phyloP scores from a whole-genome alignment of 2,113 vertebrate species.

The Gnathonemus echidnorhynchus region DNA sequence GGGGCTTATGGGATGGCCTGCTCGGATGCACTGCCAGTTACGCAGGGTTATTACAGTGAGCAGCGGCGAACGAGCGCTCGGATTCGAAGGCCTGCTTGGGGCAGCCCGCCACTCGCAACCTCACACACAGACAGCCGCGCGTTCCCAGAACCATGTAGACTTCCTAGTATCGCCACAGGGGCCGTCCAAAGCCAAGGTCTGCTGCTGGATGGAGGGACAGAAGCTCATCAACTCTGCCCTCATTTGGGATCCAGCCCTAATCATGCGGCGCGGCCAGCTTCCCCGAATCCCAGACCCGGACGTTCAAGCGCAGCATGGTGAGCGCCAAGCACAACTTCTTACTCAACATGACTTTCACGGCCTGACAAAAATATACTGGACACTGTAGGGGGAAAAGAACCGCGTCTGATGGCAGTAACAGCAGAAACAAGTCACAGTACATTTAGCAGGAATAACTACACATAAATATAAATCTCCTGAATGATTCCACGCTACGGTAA shows the following conservation, averaged over 20 bases:
- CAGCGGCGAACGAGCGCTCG: constrained; percentile 42
- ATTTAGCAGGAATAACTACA: background rate
- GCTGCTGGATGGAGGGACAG: background rate
- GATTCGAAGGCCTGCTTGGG: constrained; percentile 45
- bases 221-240: background rate
- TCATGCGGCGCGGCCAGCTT: background rate
- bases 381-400: background rate
- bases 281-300: background rate
- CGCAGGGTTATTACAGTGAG: constrained; percentile 51
- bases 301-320: background rate
- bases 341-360: background rate
- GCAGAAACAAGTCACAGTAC: background rate
- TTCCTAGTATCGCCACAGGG: constrained; percentile 38
- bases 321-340: constrained; percentile 1
- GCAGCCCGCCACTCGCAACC: constrained; percentile 34
- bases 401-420: background rate
- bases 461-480: background rate
- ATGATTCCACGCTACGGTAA: background rate
- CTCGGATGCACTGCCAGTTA: constrained; percentile 34
- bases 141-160: constrained; percentile 46
- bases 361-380: background rate
- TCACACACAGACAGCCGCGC: constrained; percentile 34
- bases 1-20: constrained; percentile 36
- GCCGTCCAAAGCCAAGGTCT: constrained; percentile 23
- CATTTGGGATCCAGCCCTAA: background rate